Base-by-base conservation (phyloP, 2,113 vertebrate species). In the Entosphenus tridentatus region DNA sequence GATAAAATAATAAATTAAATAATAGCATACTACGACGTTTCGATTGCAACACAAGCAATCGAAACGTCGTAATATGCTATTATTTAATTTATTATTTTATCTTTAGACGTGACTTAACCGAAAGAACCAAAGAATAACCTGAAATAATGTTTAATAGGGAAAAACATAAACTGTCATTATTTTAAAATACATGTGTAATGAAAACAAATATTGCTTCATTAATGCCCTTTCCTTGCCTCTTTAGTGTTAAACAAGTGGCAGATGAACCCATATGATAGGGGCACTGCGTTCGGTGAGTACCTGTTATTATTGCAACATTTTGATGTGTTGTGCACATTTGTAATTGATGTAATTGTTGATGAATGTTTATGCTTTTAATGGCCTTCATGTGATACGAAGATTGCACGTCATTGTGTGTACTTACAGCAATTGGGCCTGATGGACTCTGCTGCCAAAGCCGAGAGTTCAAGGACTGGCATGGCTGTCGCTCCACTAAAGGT, bases 381-480 rank as follows among this genome's bases (percentile, higher is more conserved):
- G 39, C 17, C 17, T 16, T 39, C 9, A 57, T 39, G 7, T 57
- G 7, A n/a, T 11, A 8, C 9, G 57, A 10, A 57, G 67, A 10
- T 12, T 21, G 2, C 21, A 18, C 1, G n/a, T 9, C 21, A 65
- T 55, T 72, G 8, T 70, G 69, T 13, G 72, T 8, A 58, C 68
- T 73, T 79, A 69, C 73, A 98, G 93, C 93, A 9, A 97, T 98
- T 69, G 88, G 93, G 55, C 75, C 87, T 0, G 92, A 97, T n/a
- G 93, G 93, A 16, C 65, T 95, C 57, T 92, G 87, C 72, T 98
- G 93, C 73, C 92, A 98, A 71, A 98, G 93, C 84, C 84, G 93
- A 76, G 93, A 98, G 78, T 79, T 95, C 69, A 98, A 97, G 78
- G 92, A 96, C 74, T 98, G 93, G 93, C 92, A 98, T 1, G 92